Evolutionary conservation across 2,797 vertebrate genomes (phyloP).

Genomic region (Mormyrops attenuatus): DNA sequence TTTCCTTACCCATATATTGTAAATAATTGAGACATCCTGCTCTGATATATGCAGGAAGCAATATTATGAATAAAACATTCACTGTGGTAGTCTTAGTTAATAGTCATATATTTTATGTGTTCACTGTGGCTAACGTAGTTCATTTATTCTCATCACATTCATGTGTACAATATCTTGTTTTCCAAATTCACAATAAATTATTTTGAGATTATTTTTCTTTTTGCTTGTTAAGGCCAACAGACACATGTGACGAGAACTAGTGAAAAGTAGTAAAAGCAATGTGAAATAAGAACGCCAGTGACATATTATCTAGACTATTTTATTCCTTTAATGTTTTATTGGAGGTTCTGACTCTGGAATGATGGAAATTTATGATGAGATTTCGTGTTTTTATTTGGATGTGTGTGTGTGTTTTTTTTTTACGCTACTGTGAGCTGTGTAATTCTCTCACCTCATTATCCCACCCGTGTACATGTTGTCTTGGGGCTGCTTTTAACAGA

Average conservation of each 20-base stretch:
- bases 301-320: background rate
- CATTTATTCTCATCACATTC: slow-evolving; percentile 19
- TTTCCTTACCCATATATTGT: slow-evolving; percentile 22
- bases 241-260: background rate
- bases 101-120: slow-evolving; percentile 21
- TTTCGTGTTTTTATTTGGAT: slow-evolving; percentile 10
- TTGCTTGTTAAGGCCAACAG: slow-evolving; percentile 14
- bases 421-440: background rate
- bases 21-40: slow-evolving; percentile 24
- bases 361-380: slow-evolving; percentile 9
- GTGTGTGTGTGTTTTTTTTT: background rate
- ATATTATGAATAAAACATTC: slow-evolving; percentile 27
- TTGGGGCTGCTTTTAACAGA: background rate
- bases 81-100: slow-evolving; percentile 16
- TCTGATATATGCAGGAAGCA: slow-evolving; percentile 18
- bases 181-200: slow-evolving; percentile 8
- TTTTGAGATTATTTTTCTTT: slow-evolving; percentile 1
- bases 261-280: background rate
- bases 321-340: slow-evolving; percentile 16
- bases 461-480: slow-evolving; percentile 8
- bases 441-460: background rate
- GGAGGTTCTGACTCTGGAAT: background rate
- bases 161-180: slow-evolving; percentile 15
- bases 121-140: slow-evolving; percentile 17
- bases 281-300: background rate